A percentile compares a stretch with the other conserved stretches of the same genome.
Conservation (phyloP, 2,797 vertebrate genomes). For the Typhlichthys subterraneus region DNA sequence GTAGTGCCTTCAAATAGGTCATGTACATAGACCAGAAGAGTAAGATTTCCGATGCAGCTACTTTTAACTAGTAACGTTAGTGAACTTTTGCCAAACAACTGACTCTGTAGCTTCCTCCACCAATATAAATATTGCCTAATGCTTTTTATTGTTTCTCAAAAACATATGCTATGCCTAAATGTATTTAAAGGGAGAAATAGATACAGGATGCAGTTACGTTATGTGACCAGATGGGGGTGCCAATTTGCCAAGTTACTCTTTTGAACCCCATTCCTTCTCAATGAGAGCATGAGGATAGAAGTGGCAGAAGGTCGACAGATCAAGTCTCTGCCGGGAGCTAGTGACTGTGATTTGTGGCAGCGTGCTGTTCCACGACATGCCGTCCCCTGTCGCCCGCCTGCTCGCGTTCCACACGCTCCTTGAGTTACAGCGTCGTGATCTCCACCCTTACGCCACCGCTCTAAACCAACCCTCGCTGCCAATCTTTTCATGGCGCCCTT, state of each 20-base stretch:
- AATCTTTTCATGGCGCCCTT: conserved; percentile 36
- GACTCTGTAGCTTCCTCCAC: conserved; percentile 32
- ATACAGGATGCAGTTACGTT: too few species aligned
- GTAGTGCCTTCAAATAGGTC: too few species aligned
- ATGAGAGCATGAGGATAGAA: conserved; percentile 26
- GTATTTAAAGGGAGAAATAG: too few species aligned
- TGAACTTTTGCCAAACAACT: conserved; percentile 21
- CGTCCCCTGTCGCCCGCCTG: conserved; percentile 48
- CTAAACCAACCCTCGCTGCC: conserved; percentile 21
- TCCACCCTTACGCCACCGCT: conserved; percentile 47
- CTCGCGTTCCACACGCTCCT: conserved; percentile 51
- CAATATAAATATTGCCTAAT: conserved; percentile 7
- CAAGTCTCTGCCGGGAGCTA: conserved; percentile 61
- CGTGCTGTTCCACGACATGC: conserved; percentile 60
- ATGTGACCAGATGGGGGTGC: too few species aligned
- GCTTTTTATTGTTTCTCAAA: too few species aligned
- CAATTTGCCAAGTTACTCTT: too few species aligned
- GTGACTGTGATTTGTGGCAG: conserved; percentile 63
- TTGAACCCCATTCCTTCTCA: background rate
- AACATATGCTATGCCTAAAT: too few species aligned
- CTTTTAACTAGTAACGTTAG: too few species aligned
- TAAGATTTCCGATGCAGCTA: too few species aligned
- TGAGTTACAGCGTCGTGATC: conserved; percentile 39
- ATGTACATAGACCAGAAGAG: too few species aligned
- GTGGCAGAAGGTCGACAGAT: conserved; percentile 62